Conservation (phyloP, 2,113 vertebrate genomes). For the Channa maculata region DNA sequence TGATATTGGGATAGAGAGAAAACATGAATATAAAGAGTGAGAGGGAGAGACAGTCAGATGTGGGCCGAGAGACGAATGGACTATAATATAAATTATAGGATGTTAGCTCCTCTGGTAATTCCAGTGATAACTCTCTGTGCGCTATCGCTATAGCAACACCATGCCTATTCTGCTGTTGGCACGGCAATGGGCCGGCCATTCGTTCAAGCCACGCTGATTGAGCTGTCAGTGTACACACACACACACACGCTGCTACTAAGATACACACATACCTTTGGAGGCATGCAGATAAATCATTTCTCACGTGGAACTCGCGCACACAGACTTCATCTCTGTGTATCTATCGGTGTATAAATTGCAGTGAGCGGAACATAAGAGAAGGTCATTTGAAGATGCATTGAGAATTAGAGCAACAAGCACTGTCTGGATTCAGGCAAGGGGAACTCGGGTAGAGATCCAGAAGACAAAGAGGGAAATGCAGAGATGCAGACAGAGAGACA, state of each 20-base stretch:
- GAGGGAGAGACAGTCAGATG: slow-evolving; percentile 39
- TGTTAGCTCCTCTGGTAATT: slow-evolving; percentile 72
- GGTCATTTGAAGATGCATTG: slow-evolving; percentile 61
- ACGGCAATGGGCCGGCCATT: slow-evolving; percentile 58
- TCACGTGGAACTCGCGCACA: slow-evolving; percentile 1
- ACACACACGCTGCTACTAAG: slow-evolving; percentile 26
- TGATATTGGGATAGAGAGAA: slow-evolving; percentile 22
- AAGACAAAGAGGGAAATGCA: slow-evolving; percentile 2
- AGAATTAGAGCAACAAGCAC: slow-evolving; percentile 52
- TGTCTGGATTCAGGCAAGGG: slow-evolving; percentile 8
- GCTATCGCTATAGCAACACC: slow-evolving; percentile 73
- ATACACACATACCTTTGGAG: slow-evolving; percentile 20
- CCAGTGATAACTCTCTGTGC: slow-evolving; percentile 68
- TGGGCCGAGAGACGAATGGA: slow-evolving; percentile 42
- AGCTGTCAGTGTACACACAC: slow-evolving; percentile 66
- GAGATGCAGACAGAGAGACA: slow-evolving; percentile 3
- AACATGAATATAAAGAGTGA: slow-evolving; percentile 38
- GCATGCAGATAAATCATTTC: slow-evolving; percentile 57
- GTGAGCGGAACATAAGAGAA: slow-evolving; percentile 50
- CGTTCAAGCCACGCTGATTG: slow-evolving; percentile 75
- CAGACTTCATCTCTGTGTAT: slow-evolving; percentile 43
- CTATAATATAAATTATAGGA: slow-evolving; percentile 66
- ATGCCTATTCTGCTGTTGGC: slow-evolving; percentile 61
- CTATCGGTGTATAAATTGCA: slow-evolving; percentile 52
- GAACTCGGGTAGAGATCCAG: slow-evolving; percentile 33